Evolutionary conservation across 2,113 vertebrate species (phyloP).

Genomic region (Cairina moschata): DNA sequence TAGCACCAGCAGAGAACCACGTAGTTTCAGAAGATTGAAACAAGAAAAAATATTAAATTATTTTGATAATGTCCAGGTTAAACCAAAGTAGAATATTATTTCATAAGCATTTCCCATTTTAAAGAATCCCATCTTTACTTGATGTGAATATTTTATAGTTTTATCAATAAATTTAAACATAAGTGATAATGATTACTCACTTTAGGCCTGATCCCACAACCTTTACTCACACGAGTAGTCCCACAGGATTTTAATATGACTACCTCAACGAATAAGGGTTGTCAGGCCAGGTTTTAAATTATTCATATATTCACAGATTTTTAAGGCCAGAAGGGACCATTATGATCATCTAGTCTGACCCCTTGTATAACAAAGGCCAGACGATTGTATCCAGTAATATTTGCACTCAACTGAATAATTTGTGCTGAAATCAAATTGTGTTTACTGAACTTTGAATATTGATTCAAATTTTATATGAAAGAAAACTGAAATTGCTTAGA

Average conservation of each 20-base stretch:
- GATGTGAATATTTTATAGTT: constrained; percentile 30
- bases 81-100: background rate
- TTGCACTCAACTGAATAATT: background rate
- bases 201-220: constrained; percentile 57
- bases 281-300: constrained; percentile 57
- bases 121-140: background rate
- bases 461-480: background rate
- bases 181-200: constrained; percentile 54
- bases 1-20: background rate
- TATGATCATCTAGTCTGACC: constrained; percentile 54
- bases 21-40: background rate
- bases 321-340: constrained; percentile 64
- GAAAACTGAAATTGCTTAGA: background rate
- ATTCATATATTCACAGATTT: constrained; percentile 65
- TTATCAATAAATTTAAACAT: constrained; percentile 61
- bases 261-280: constrained; percentile 1
- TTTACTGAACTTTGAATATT: background rate
- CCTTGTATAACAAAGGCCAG: constrained; percentile 54
- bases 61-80: background rate
- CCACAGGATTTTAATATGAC: constrained; percentile 37
- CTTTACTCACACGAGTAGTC: constrained; percentile 22
- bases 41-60: background rate
- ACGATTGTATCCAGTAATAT: background rate
- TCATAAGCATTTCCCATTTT: background rate
- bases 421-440: background rate